phyloP scores from a whole-genome alignment of 2,113 vertebrate genomes.

The Corythornis cristatus region DNA sequence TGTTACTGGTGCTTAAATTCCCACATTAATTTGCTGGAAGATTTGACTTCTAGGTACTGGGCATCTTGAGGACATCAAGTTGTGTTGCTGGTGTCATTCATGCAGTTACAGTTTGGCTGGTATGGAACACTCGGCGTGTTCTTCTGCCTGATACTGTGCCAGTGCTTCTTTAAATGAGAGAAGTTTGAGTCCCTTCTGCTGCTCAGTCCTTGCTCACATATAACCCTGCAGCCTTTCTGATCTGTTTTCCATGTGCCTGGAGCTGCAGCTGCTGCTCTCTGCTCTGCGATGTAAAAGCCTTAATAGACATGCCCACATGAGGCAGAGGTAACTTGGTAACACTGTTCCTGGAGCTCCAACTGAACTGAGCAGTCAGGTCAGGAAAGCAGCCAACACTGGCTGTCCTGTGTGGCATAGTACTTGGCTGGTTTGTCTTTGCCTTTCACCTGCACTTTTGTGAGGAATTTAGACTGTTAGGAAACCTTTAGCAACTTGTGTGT shows the following conservation, averaged over 20 bases:
- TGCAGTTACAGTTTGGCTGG: background rate
- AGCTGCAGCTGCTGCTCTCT: background rate
- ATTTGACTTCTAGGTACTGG: background rate
- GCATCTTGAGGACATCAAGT: background rate
- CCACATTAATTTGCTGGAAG: background rate
- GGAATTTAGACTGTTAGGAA: background rate
- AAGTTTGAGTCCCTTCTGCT: background rate
- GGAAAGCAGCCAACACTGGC: background rate
- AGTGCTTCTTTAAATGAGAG: fast-evolving
- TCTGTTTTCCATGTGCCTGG: background rate
- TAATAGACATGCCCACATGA: background rate
- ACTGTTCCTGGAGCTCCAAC: background rate
- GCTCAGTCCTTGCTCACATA: background rate
- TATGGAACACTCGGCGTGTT: background rate
- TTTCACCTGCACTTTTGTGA: background rate
- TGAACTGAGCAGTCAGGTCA: background rate
- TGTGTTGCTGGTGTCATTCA: background rate
- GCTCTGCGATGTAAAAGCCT: background rate
- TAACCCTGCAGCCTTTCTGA: background rate
- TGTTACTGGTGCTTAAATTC: background rate
- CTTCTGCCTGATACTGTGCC: background rate
- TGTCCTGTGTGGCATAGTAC: background rate
- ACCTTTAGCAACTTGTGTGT: background rate
- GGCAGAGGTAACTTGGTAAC: background rate
- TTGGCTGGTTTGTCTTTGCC: background rate